These are phyloP conservation scores for Xiphorhynchus elegans DNA, from an alignment of 2,113 vertebrate species.

Conservation along the genomic window DNA sequence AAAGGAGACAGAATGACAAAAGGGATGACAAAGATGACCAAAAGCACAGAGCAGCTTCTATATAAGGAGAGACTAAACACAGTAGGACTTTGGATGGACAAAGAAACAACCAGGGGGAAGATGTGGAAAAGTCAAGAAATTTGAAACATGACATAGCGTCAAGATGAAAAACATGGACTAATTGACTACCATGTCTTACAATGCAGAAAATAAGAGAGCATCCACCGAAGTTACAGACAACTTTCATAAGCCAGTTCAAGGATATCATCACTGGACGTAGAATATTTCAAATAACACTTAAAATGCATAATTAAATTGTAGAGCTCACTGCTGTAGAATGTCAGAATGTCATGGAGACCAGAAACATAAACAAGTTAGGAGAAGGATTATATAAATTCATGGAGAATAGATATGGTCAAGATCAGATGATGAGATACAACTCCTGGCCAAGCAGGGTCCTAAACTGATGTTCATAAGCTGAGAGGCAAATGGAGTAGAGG, in stretches of 20 bases:
- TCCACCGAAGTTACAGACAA: neutral
- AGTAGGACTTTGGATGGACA: neutral
- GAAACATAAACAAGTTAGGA: constrained; percentile 46
- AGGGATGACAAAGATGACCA: constrained; percentile 14
- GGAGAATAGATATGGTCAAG: neutral
- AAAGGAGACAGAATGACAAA: constrained; percentile 43
- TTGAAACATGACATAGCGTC: neutral
- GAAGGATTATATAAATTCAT: constrained; percentile 9
- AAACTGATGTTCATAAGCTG: neutral
- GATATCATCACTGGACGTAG: neutral
- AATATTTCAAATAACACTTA: neutral
- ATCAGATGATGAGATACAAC: neutral
- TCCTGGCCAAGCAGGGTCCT: neutral
- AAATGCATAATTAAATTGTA: neutral
- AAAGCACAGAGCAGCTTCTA: constrained; percentile 15
- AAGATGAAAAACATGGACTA: neutral
- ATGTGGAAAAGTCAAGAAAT: neutral
- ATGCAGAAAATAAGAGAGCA: neutral
- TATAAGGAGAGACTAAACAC: neutral
- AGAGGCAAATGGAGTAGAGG: neutral
- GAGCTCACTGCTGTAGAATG: neutral
- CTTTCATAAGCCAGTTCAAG: neutral
- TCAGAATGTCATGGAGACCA: constrained; percentile 14
- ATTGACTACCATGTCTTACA: accelerated
- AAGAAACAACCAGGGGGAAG: neutral